Evolutionary conservation across 2,113 vertebrate genomes (phyloP).

Genomic region (Odobenus rosmarus): DNA sequence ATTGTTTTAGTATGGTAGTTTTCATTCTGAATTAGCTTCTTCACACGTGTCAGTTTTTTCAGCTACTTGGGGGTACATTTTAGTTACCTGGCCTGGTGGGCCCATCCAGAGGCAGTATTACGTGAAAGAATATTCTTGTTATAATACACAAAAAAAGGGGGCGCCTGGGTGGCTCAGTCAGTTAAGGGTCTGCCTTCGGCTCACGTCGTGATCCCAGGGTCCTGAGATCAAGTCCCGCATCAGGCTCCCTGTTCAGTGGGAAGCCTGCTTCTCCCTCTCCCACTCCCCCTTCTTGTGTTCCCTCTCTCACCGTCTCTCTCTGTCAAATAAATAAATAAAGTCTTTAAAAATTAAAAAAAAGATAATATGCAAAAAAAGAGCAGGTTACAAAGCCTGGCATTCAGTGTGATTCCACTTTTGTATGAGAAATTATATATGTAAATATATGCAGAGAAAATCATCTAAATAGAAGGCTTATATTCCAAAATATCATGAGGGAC

Average conservation of each 20-base stretch:
- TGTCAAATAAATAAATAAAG: too few relatives aligned
- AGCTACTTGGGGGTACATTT: not conserved
- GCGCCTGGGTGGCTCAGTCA: too few relatives aligned
- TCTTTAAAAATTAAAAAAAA: too few relatives aligned
- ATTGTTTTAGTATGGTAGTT: not conserved
- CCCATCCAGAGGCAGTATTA: not conserved
- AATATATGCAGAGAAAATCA: not conserved
- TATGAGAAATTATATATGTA: slow-evolving; percentile 1
- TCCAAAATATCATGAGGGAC: not conserved
- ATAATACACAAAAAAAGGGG: not conserved
- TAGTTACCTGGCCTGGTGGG: not conserved
- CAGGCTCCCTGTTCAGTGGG: too few relatives aligned
- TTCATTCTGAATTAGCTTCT: not conserved
- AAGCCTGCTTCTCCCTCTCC: too few relatives aligned
- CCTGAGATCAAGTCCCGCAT: too few relatives aligned
- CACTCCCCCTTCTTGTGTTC: too few relatives aligned
- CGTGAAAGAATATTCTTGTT: not conserved
- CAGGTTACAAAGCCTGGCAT: not conserved
- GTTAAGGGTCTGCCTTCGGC: too few relatives aligned
- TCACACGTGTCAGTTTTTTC: not conserved
- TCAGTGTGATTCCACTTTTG: not conserved
- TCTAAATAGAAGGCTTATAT: not conserved
- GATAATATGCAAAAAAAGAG: not conserved
- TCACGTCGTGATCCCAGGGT: too few relatives aligned
- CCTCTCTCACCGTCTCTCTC: too few relatives aligned